Evolutionary conservation across 2,113 vertebrate genomes (phyloP).

Genomic region (Buteo buteo): DNA sequence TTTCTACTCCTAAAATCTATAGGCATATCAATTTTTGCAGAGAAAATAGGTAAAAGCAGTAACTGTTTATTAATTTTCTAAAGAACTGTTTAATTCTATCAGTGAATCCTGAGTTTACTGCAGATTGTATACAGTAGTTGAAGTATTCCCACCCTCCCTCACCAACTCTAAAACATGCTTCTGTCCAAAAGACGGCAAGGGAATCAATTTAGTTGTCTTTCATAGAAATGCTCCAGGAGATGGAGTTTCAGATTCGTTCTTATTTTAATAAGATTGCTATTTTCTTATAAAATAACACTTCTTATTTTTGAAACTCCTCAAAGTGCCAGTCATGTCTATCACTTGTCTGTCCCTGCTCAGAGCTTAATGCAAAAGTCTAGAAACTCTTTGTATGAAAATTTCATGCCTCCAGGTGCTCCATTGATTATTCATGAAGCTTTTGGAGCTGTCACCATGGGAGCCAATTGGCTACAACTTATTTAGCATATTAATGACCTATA

Average conservation of each 20-base stretch:
- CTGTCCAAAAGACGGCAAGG: not conserved
- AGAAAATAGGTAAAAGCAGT: not conserved
- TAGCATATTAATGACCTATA: conserved; percentile 78
- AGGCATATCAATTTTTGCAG: not conserved
- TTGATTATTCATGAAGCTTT: conserved; percentile 79
- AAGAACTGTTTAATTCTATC: not conserved
- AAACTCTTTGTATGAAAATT: conserved; percentile 72
- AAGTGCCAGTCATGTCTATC: conserved; percentile 53
- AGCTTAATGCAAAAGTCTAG: conserved; percentile 60
- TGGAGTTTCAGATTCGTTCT: conserved; percentile 4
- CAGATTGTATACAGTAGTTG: not conserved
- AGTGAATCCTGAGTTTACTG: not conserved
- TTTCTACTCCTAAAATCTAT: not conserved
- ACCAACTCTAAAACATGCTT: not conserved
- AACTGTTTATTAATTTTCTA: not conserved
- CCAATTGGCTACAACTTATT: conserved; percentile 70
- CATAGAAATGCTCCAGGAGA: not conserved
- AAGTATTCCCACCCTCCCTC: not conserved
- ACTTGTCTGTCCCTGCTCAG: conserved; percentile 46
- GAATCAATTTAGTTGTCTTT: not conserved
- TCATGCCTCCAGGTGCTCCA: conserved; percentile 75
- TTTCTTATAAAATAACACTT: conserved; percentile 42
- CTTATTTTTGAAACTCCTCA: conserved; percentile 40
- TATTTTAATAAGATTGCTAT: conserved; percentile 34
- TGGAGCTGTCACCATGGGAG: conserved; percentile 70